phyloP scores from a whole-genome alignment of 53 echinoderm and acorn worm species.

The Temnopleurus reevesii region DNA sequence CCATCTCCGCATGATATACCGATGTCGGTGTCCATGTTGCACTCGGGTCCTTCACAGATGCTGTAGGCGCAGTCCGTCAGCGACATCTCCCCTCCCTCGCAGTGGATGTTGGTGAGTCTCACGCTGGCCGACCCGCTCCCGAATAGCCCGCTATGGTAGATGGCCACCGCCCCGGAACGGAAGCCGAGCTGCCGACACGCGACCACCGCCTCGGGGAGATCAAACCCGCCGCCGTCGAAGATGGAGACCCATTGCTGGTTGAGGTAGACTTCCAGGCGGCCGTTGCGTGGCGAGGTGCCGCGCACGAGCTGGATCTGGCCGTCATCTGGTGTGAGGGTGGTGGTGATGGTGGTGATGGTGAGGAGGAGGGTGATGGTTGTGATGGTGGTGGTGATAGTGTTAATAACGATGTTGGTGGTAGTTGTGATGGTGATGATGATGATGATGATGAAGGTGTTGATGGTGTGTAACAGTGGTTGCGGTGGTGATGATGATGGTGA shows the following conservation, averaged over 20 bases:
- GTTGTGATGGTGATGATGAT: too few species aligned
- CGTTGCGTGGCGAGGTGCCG: background rate
- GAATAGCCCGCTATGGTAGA: constrained; percentile 5
- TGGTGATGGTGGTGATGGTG: too few species aligned
- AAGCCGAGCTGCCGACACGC: constrained; percentile 42
- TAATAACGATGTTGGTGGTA: too few species aligned
- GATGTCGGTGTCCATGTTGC: background rate
- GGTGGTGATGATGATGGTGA: too few species aligned
- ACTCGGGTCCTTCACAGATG: background rate
- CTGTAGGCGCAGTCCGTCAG: constrained; percentile 22
- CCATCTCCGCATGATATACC: background rate
- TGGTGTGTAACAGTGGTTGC: too few species aligned
- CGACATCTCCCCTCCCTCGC: background rate
- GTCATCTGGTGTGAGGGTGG: background rate
- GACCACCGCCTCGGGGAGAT: constrained; percentile 7
- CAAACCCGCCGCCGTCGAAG: constrained; percentile 25
- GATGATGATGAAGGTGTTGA: background rate
- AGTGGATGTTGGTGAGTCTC: background rate
- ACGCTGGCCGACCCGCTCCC: background rate
- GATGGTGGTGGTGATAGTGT: too few species aligned
- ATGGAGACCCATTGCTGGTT: background rate
- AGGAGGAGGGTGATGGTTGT: too few species aligned
- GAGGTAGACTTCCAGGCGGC: constrained; percentile 19
- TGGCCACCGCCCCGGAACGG: background rate
- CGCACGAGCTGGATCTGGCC: background rate